Evolutionary conservation across 53 echinoderm and acorn worm species (phyloP).

Genomic region (Apostichopus leukothele): DNA sequence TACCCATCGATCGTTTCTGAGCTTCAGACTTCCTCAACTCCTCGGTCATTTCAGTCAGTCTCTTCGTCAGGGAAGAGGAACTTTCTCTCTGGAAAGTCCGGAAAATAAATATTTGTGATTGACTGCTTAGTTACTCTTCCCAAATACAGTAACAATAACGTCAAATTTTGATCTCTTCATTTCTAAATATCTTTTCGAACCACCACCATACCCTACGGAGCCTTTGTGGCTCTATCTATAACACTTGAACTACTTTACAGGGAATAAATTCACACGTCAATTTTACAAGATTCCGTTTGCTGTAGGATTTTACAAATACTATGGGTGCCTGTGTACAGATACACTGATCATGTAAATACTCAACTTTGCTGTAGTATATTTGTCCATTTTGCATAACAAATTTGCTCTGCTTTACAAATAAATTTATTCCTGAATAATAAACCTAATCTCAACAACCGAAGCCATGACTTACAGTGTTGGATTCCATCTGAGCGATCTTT

Average conservation of each 20-base stretch:
- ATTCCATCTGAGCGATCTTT: constrained; percentile 62
- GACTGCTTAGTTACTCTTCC: background rate
- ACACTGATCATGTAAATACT: background rate
- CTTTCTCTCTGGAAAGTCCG: constrained; percentile 57
- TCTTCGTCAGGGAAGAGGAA: constrained; percentile 70
- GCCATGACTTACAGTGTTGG: constrained; percentile 57
- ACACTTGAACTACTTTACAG: too few species aligned
- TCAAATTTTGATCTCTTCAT: too few species aligned
- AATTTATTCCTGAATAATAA: too few species aligned
- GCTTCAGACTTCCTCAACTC: constrained; percentile 78
- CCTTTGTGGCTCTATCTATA: too few species aligned
- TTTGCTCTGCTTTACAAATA: too few species aligned
- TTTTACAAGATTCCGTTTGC: too few species aligned
- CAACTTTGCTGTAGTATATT: background rate
- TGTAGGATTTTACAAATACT: background rate
- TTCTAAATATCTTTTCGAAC: too few species aligned
- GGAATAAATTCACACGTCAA: too few species aligned
- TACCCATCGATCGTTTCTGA: constrained; percentile 55
- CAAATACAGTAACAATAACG: background rate
- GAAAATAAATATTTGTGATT: background rate
- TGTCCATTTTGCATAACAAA: background rate
- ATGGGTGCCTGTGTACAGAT: background rate
- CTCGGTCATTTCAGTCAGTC: constrained; percentile 82
- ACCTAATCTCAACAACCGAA: too few species aligned
- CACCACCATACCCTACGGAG: too few species aligned